Percentiles rank a stretch among this genome's conserved stretches.
phyloP scores from a whole-genome alignment of 1,140 invertebrate species.

The Tetramorium simillimum region DNA sequence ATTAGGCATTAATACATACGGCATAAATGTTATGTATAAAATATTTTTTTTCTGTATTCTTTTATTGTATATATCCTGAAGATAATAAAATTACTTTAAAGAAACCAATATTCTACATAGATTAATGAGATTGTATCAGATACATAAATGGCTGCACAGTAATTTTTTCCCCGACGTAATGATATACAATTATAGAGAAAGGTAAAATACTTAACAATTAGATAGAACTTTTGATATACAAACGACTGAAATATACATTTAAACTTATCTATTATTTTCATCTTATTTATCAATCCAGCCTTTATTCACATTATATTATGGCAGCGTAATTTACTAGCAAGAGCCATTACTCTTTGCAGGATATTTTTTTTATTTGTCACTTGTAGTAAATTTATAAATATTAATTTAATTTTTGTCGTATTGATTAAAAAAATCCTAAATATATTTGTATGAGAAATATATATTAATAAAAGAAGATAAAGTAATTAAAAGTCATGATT shows the following conservation, averaged over 20 bases:
- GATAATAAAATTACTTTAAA: constrained; percentile 20
- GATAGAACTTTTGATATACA: constrained; percentile 5
- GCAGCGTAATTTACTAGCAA: not conserved
- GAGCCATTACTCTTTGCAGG: not conserved
- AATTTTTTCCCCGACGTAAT: not conserved
- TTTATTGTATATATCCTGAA: constrained; percentile 15
- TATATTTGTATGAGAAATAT: not conserved
- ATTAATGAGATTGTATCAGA: not conserved
- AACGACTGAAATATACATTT: not conserved
- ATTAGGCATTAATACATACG: too few relatives aligned
- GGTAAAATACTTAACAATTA: not conserved
- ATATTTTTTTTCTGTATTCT: not conserved
- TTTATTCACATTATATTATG: not conserved
- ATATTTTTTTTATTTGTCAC: not conserved
- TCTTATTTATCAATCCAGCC: not conserved
- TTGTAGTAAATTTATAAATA: not conserved
- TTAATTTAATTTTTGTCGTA: not conserved
- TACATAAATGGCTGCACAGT: not conserved
- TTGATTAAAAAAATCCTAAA: not conserved
- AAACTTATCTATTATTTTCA: too few relatives aligned
- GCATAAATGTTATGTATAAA: constrained; percentile 16
- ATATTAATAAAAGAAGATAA: not conserved
- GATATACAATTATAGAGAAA: not conserved
- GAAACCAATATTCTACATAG: not conserved
- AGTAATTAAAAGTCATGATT: not conserved